phyloP scores from a whole-genome alignment of 1,140 invertebrate species.

The Centruroides vittatus region DNA sequence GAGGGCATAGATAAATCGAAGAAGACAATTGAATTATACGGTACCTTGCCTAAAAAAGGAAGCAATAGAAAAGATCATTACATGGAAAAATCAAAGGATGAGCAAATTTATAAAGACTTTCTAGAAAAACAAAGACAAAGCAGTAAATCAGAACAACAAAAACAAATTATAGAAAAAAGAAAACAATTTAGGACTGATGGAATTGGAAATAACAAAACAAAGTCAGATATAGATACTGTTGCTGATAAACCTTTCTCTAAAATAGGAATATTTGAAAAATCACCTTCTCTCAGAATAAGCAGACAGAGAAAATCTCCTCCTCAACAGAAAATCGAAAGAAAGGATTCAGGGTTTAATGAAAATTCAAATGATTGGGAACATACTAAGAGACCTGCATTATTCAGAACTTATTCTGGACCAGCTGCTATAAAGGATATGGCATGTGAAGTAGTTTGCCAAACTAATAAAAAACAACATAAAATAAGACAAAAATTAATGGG shows the following conservation, averaged over 20 bases:
- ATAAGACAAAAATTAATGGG: constrained; percentile 79
- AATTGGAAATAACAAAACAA: not conserved
- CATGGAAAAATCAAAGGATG: not conserved
- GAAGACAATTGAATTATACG: constrained; percentile 54
- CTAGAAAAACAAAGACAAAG: not conserved
- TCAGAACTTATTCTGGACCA: constrained; percentile 17
- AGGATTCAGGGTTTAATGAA: constrained; percentile 19
- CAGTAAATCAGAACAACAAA: not conserved
- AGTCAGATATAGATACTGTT: not conserved
- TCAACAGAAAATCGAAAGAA: constrained; percentile 1
- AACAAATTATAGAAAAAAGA: not conserved
- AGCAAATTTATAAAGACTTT: not conserved
- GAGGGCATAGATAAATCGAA: not conserved
- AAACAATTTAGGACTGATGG: not conserved
- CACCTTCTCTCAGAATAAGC: not conserved
- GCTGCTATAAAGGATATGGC: constrained; percentile 12
- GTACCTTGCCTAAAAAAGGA: constrained; percentile 68
- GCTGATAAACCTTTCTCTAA: not conserved
- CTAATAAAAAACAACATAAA: constrained; percentile 75
- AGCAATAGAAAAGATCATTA: constrained; percentile 13
- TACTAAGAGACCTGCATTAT: constrained; percentile 13
- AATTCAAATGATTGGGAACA: constrained; percentile 22
- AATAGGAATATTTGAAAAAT: not conserved
- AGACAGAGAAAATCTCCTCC: constrained; percentile 1
- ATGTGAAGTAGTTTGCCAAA: not conserved